Conservation (phyloP, 2,888 invertebrate genomes). For the Teinopalpus imperialis region DNA sequence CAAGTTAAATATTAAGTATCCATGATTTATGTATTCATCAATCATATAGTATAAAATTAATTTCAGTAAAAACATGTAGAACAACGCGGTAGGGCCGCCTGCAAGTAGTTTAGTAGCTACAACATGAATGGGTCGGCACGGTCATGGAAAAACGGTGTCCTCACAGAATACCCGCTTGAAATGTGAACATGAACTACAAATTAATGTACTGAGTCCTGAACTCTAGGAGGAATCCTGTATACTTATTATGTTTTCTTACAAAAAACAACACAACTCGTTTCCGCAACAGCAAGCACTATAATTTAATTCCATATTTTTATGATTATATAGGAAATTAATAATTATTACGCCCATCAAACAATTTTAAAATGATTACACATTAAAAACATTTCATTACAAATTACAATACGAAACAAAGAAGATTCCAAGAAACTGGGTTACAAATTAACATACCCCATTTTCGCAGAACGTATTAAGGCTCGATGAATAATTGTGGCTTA, state of each 20-base stretch:
- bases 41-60: too few species aligned
- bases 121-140: too few species aligned
- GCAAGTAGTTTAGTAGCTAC: too few species aligned
- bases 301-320: conserved; percentile 6
- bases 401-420: conserved; percentile 16
- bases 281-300: conserved; percentile 1
- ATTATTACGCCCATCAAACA: conserved; percentile 3
- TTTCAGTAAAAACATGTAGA: too few species aligned
- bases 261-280: not conserved
- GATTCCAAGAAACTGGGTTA: conserved; percentile 24
- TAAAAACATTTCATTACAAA: conserved; percentile 2
- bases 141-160: too few species aligned
- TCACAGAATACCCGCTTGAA: too few species aligned
- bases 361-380: conserved; percentile 11
- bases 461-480: conserved; percentile 12
- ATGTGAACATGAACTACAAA: too few species aligned
- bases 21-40: too few species aligned
- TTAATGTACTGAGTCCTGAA: too few species aligned
- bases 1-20: too few species aligned
- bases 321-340: conserved; percentile 6
- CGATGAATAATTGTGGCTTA: conserved; percentile 18
- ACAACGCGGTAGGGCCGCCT: too few species aligned
- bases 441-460: conserved; percentile 20
- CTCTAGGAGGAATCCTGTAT: too few species aligned
- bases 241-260: not conserved